A percentile compares a stretch with the other conserved stretches of the same genome.
phyloP scores from a whole-genome alignment of 2,888 invertebrate species.

The Lutraria lutraria region DNA sequence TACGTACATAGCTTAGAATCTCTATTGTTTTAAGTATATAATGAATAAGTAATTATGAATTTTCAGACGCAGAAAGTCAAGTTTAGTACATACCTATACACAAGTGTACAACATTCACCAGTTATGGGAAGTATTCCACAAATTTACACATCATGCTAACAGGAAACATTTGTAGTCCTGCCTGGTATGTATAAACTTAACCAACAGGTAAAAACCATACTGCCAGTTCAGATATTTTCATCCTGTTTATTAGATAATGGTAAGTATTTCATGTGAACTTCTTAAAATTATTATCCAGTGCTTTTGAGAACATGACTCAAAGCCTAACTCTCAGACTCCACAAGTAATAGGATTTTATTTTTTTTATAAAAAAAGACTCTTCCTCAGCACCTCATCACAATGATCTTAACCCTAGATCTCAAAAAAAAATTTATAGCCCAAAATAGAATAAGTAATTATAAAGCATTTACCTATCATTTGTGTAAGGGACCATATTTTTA shows the following conservation, averaged over 20 bases:
- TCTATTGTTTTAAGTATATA: not conserved
- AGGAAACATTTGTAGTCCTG: conserved; percentile 8
- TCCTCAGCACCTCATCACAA: not conserved
- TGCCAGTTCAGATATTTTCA: not conserved
- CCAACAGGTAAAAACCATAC: conserved; percentile 11
- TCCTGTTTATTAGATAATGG: not conserved
- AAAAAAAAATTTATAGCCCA: not conserved
- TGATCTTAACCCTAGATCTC: conserved; percentile 1
- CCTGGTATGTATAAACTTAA: conserved; percentile 21
- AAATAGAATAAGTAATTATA: not conserved
- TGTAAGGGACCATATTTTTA: not conserved
- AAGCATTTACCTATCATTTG: not conserved
- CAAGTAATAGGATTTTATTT: not conserved
- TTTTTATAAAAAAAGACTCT: not conserved
- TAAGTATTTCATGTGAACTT: not conserved
- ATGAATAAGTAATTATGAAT: not conserved
- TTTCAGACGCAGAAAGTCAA: not conserved
- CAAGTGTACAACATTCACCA: not conserved
- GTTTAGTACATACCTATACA: not conserved
- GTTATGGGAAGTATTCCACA: conserved; percentile 14
- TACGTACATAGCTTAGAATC: not conserved
- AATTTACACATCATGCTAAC: conserved; percentile 10
- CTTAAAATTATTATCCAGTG: not conserved
- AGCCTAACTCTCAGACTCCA: not conserved
- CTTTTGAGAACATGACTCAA: not conserved